Base-by-base conservation (phyloP, 2,797 vertebrate genomes). In the Loriculus beryllinus region DNA sequence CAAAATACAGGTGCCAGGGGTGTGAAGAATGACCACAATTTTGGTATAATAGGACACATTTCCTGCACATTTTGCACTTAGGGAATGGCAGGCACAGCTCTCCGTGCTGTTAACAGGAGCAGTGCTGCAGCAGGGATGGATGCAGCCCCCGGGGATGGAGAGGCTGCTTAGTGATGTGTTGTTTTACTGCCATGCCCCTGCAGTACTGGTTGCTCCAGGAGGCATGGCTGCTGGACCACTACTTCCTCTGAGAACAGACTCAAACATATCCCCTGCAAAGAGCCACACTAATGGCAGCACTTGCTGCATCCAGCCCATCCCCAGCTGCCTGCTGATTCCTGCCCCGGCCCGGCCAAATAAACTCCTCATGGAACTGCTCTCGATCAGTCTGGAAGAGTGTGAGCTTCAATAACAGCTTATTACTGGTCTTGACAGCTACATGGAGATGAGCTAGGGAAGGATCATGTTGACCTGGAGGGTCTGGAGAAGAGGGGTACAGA, bases 1-100 rank as follows among this genome's bases (percentile, higher is more conserved):
- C 33, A 90, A 95, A 95, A 93, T 95, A 82, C 86, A 86, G 57
- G 88, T 96, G 92, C 91, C 86, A 86, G 69, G 93, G 86, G 90
- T 96, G 81, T 93, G 81, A 89, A 86, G 96, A 98, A 97, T 96
- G 86, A 97, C 92, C 95, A 96, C 87, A 91, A 77, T 96, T 96
- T 96, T 90, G 92, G 92, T 83, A 39, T 93, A 96, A 94, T 70
- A 86, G 74, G 91, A 80, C 93, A 76, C 63, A 95, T 96, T 96
- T 97, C 95, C 94, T 95, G 85, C 68, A 84, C 33, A 54, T 90
- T 95, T 86, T 80, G 71, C 86, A 45, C 28, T 20, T 68, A 79
- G 68, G 79, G 86, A 93, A 74, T 29, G 80, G 81, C 89, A 93
- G 75, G 63, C 76, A 79, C 39, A 74, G 42, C 40, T 94, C 85